A percentile compares a stretch with the other conserved stretches of the same genome.
These are phyloP conservation scores for Drosophila quinaria DNA, from an alignment of 2,888 invertebrate species.

Conservation along the genomic window DNA sequence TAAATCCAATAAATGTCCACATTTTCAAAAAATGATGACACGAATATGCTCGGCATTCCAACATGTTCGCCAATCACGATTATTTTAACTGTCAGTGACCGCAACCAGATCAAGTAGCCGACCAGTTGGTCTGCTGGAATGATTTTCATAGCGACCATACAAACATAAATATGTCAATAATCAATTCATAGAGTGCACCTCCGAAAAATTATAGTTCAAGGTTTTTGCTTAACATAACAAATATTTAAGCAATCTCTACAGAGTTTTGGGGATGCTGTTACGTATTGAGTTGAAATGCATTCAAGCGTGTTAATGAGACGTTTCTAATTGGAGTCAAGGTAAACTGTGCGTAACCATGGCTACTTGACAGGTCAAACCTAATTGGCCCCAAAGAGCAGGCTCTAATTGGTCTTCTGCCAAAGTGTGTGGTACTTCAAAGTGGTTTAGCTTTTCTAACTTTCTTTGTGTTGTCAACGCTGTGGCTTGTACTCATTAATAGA, in stretches of 20 bases:
- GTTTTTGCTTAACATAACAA: background rate
- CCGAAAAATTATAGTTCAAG: background rate
- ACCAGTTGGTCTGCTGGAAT: background rate
- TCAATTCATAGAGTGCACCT: too few species aligned
- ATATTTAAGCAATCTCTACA: background rate
- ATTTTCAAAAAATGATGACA: too few species aligned
- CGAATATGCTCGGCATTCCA: background rate
- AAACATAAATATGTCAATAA: too few species aligned
- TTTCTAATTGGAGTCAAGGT: conserved; percentile 25
- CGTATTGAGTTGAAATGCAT: conserved; percentile 7
- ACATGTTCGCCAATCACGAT: conserved; percentile 2
- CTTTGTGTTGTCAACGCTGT: background rate
- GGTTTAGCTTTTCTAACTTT: conserved; percentile 1
- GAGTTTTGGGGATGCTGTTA: background rate
- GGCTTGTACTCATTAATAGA: background rate
- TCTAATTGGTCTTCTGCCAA: conserved; percentile 9
- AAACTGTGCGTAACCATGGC: conserved; percentile 24
- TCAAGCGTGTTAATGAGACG: conserved; percentile 11
- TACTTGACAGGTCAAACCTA: conserved; percentile 23
- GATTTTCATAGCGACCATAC: too few species aligned
- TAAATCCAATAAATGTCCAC: too few species aligned
- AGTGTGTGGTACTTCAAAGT: conserved; percentile 2
- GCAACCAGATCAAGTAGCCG: conserved; percentile 15
- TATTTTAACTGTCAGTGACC: conserved; percentile 3
- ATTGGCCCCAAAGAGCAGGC: conserved; percentile 7